Base-by-base conservation (phyloP, 2,797 vertebrate genomes). In the Tragelaphus oryx region DNA sequence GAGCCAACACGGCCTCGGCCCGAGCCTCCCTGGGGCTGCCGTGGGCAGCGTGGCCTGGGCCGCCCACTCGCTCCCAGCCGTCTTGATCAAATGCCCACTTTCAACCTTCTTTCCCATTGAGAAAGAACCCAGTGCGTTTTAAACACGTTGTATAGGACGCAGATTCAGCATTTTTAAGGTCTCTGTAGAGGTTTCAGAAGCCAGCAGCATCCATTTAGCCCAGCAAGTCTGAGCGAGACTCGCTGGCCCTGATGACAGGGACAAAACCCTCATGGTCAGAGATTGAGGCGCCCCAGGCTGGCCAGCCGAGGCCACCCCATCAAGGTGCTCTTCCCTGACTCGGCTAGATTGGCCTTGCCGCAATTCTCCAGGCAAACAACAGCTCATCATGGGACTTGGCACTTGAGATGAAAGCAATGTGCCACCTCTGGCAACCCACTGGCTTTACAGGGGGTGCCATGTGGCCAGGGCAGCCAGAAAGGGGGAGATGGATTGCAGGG, bases 1-100 rank as follows among this genome's bases (percentile, higher is more conserved):
- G 6, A 37, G 78, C n/a, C 26, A 6, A 26, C 30, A 3, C 0
- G 0, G 65, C 18, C 33, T 59, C 14, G 4, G 4, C 50, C 20
- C 0, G 0, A 3, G 7, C 13, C 48, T 46, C 18, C 9, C 71
- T 62, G 17, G 4, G 24, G 26, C 10, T 9, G 8, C 10, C 0
- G 2, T 0, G 1, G 79, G 3, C 3, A 20, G 33, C 2, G 3
- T 0, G 11, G 5, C 8, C 3, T 8, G 60, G 48, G n/a, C 33
- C 2, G 20, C 16, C 33, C 26, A 48, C 17, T 57, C 1, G 0
- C n/a, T n/a, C 20, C 18, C 0, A 0, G 17, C 46, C 2, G 3
- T 22, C 52, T 41, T 37, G 18, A 44, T 68, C 59, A 65, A 4
- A 11, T 54, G 28, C 24, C 48, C 8, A 1, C 24, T 90, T 79